These are phyloP conservation scores for Coranthus polyacanthus DNA, from an alignment of 2,797 vertebrate genomes.

Conservation along the genomic window DNA sequence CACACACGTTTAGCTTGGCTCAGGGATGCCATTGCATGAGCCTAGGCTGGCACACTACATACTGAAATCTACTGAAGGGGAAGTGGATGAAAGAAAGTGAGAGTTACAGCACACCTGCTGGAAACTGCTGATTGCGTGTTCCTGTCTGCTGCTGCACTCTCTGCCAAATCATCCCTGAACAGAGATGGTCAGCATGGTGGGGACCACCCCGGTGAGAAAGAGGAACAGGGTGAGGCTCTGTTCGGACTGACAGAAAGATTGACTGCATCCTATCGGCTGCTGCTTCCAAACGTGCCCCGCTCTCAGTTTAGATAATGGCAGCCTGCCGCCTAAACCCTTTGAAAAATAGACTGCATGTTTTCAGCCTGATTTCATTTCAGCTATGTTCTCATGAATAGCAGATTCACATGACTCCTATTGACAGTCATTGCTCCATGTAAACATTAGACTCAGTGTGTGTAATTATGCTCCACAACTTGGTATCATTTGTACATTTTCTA, in stretches of 20 bases:
- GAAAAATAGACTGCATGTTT: constrained; percentile 42
- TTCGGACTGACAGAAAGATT: constrained; percentile 66
- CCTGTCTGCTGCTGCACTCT: constrained; percentile 48
- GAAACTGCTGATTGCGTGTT: constrained; percentile 77
- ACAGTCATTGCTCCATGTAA: constrained; percentile 19
- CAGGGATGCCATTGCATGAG: constrained; percentile 18
- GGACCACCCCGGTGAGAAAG: constrained; percentile 66
- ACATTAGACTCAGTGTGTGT: constrained; percentile 11
- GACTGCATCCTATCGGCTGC: constrained; percentile 71
- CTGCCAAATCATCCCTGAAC: constrained; percentile 58
- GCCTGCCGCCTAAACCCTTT: constrained; percentile 35
- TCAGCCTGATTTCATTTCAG: constrained; percentile 51
- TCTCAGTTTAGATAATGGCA: constrained; percentile 56
- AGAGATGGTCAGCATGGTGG: constrained; percentile 34
- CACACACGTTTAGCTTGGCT: constrained; percentile 32
- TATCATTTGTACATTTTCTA: constrained; percentile 14
- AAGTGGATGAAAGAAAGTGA: constrained; percentile 25
- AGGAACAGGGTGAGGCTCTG: constrained; percentile 68
- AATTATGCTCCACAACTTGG: constrained; percentile 14
- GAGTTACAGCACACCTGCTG: constrained; percentile 70
- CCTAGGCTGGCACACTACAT: constrained; percentile 28
- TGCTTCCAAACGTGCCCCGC: constrained; percentile 53
- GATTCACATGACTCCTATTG: constrained; percentile 40
- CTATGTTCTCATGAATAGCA: constrained; percentile 45
- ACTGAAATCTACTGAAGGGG: constrained; percentile 16